phyloP scores from a whole-genome alignment of 2,797 vertebrate species.

The Telmatherina bonti region DNA sequence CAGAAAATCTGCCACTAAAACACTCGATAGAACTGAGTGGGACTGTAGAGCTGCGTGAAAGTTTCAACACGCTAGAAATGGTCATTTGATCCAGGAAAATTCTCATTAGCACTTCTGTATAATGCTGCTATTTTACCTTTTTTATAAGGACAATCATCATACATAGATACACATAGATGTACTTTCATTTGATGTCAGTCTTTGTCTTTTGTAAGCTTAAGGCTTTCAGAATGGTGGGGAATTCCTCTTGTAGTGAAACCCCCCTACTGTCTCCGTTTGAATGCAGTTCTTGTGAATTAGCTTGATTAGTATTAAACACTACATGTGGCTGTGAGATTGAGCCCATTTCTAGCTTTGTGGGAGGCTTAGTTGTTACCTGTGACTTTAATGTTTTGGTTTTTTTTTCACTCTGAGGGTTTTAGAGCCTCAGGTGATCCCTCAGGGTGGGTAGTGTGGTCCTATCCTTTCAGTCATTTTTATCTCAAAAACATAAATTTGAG shows the following conservation, averaged over 20 bases:
- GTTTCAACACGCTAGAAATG: constrained; percentile 1
- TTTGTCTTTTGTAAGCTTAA: constrained; percentile 45
- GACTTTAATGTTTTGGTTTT: constrained; percentile 25
- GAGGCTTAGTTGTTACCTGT: constrained; percentile 46
- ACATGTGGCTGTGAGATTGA: constrained; percentile 53
- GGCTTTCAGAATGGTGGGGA: constrained; percentile 59
- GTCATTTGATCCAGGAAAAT: constrained; percentile 7
- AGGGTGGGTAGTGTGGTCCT: constrained; percentile 15
- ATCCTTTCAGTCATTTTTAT: constrained; percentile 49
- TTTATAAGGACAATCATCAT: neutral
- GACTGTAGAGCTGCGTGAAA: constrained; percentile 11
- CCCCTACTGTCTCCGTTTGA: constrained; percentile 48
- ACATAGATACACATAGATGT: constrained; percentile 25
- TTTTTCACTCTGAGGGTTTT: constrained; percentile 22
- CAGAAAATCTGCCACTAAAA: constrained; percentile 1
- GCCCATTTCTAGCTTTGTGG: constrained; percentile 34
- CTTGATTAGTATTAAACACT: constrained; percentile 54
- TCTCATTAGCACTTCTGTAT: constrained; percentile 8
- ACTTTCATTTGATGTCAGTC: constrained; percentile 51
- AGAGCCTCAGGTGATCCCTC: constrained; percentile 39
- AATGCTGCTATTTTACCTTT: neutral
- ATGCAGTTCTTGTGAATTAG: constrained; percentile 58
- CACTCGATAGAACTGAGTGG: constrained; percentile 11
- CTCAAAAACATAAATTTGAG: constrained; percentile 46
- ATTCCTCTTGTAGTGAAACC: constrained; percentile 49